A percentile compares a stretch with the other conserved stretches of the same genome.
phyloP scores from a whole-genome alignment of 1,140 invertebrate genomes.

The Aphis craccivora region DNA sequence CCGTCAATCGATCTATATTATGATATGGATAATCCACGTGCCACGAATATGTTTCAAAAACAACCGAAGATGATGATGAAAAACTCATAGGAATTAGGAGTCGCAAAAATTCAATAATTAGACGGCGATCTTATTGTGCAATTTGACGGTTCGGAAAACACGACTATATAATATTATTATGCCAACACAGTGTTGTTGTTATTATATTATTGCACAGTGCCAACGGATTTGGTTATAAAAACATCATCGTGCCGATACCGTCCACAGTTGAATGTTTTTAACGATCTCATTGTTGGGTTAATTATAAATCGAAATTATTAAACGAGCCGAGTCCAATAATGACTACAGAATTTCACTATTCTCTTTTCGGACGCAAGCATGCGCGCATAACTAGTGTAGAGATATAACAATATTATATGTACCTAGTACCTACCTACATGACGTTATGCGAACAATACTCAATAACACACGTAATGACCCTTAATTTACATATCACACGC shows the following conservation, averaged over 20 bases:
- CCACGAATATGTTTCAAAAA: background rate
- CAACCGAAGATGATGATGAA: background rate
- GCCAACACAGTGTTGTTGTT: background rate
- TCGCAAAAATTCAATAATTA: background rate
- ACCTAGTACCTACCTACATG: background rate
- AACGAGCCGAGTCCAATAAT: constrained; percentile 2
- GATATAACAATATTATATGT: background rate
- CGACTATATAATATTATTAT: background rate
- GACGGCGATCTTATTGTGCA: background rate
- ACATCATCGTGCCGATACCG: background rate
- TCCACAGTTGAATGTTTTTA: background rate
- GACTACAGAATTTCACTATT: background rate
- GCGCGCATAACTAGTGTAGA: background rate
- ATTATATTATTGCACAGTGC: background rate
- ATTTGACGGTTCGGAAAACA: background rate
- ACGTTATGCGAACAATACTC: background rate
- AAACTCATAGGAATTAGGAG: background rate
- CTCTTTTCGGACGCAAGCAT: background rate
- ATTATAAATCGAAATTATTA: constrained; percentile 33
- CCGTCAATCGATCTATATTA: background rate
- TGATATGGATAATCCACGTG: background rate
- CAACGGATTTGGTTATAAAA: background rate
- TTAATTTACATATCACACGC: constrained; percentile 20
- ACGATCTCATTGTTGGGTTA: constrained; percentile 46
- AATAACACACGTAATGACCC: constrained; percentile 6